Base-by-base conservation (phyloP, 2,888 invertebrate genomes). In the Drosophila pullipes region DNA sequence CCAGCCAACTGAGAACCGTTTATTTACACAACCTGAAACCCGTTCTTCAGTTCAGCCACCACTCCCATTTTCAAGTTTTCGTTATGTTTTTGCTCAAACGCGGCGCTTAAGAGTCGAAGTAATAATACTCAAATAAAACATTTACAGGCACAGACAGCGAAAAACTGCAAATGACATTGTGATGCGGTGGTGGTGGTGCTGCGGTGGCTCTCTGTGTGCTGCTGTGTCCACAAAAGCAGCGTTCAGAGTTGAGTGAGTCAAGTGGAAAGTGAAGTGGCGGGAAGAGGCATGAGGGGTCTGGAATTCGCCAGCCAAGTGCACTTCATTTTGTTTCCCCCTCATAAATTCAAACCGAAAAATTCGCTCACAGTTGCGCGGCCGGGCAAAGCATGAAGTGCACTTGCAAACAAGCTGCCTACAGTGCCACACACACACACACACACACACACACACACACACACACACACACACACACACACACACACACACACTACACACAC, bases 41-140 rank as follows among this genome's bases (percentile, higher is more conserved):
- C 11, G 31, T 50, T 39, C 49, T 2, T 50, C 13, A 37, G 18
- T 25, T n/a, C 13, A 11, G 22, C 13, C 25, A 2, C 31, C 50
- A 52, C 18, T 22, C 4, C 16, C 30, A 10, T 18, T 10, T 28
- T 30, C 28, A 30, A 54, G 41, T 58, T 30, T 30, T 60, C 28
- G 44, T 58, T 66, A 69, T 63, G 60, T 66, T 69, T 57, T 54
- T 61, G 59, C 68, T 66, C 41, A 75, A 75, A 69, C 64, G 76
- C 69, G 75, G 69, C 49, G 83, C 75, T 86, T 83, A 86, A 85
- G 86, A 83, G 82, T 85, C 78, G 74, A 83, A 86, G 89, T 89
- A 89, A 89, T 85, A 85, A 85, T 85, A 89, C 89, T 85, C 86
- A 85, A 85, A 85, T 85, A 85, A 85, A 85, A 85, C 85, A 85